Evolutionary conservation across 2,888 invertebrate genomes (phyloP).

Genomic region (Cheilosia impressa): DNA sequence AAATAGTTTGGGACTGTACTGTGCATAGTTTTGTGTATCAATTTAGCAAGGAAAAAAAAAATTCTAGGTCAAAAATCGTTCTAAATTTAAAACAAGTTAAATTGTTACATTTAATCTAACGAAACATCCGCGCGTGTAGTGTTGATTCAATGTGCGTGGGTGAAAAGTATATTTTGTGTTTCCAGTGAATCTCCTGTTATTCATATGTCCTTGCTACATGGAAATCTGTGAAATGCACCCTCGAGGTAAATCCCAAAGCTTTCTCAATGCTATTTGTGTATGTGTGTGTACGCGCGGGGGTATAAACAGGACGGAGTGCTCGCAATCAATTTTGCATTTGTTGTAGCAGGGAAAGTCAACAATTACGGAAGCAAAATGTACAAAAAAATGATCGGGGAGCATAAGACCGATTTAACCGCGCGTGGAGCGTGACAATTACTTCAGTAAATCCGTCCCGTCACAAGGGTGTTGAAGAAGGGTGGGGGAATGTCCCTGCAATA

Average conservation of each 20-base stretch:
- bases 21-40: not conserved
- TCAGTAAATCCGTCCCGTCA: constrained; percentile 11
- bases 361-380: constrained; percentile 46
- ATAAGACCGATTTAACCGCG: constrained; percentile 37
- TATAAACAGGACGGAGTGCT: constrained; percentile 48
- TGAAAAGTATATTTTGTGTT: constrained; percentile 44
- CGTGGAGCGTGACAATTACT: constrained; percentile 60
- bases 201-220: constrained; percentile 61
- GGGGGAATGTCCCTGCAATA: constrained; percentile 53
- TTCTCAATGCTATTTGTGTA: constrained; percentile 6
- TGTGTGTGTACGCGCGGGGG: not conserved
- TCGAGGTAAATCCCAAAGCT: constrained; percentile 62
- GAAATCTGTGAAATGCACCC: constrained; percentile 62
- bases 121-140: constrained; percentile 22
- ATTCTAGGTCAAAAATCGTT: constrained; percentile 41
- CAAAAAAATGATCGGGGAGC: constrained; percentile 15
- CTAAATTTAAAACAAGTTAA: constrained; percentile 5
- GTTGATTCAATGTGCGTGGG: constrained; percentile 2
- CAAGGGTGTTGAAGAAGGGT: not conserved
- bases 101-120: constrained; percentile 21
- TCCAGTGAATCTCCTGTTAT: constrained; percentile 48
- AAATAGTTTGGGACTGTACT: not conserved
- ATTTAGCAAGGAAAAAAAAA: not conserved
- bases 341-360: constrained; percentile 26
- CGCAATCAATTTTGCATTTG: constrained; percentile 62